A percentile compares a stretch with the other conserved stretches of the same genome.
phyloP scores from a whole-genome alignment of 2,113 vertebrate genomes.

The Silurus asotus region DNA sequence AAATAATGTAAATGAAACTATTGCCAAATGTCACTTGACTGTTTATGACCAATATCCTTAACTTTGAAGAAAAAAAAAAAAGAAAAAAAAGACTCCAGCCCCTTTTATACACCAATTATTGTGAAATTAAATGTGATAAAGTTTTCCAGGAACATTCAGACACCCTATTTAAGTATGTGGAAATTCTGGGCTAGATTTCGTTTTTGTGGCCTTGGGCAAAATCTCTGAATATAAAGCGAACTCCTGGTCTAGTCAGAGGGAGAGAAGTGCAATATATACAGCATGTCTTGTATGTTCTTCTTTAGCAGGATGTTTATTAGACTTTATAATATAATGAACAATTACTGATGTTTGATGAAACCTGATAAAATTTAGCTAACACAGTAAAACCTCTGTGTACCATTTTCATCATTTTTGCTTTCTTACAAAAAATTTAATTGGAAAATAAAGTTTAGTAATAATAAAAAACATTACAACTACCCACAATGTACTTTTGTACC shows the following conservation, averaged over 20 bases:
- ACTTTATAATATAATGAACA: slow-evolving; percentile 6
- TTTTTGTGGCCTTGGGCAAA: slow-evolving; percentile 51
- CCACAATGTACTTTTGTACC: background rate
- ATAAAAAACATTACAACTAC: background rate
- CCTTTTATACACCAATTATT: slow-evolving; percentile 56
- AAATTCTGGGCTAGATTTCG: slow-evolving; percentile 60
- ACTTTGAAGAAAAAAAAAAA: too few relatives aligned
- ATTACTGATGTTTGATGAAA: slow-evolving; percentile 1
- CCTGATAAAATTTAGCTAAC: background rate
- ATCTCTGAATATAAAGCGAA: slow-evolving; percentile 51
- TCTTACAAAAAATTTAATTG: background rate
- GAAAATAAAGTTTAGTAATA: background rate
- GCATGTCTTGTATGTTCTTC: background rate
- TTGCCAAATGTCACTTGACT: background rate
- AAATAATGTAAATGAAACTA: background rate
- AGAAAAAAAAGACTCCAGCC: background rate
- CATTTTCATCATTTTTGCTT: background rate
- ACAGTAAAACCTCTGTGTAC: background rate
- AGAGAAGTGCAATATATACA: slow-evolving; percentile 9
- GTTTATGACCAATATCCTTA: background rate
- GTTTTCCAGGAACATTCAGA: slow-evolving; percentile 48
- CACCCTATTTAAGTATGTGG: slow-evolving; percentile 59
- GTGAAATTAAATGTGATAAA: slow-evolving; percentile 60
- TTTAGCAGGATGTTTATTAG: background rate
- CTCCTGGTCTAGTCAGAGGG: slow-evolving; percentile 40